Evolutionary conservation across 2,797 vertebrate species (phyloP).

Genomic region (Cryptoblepharus egeriae): DNA sequence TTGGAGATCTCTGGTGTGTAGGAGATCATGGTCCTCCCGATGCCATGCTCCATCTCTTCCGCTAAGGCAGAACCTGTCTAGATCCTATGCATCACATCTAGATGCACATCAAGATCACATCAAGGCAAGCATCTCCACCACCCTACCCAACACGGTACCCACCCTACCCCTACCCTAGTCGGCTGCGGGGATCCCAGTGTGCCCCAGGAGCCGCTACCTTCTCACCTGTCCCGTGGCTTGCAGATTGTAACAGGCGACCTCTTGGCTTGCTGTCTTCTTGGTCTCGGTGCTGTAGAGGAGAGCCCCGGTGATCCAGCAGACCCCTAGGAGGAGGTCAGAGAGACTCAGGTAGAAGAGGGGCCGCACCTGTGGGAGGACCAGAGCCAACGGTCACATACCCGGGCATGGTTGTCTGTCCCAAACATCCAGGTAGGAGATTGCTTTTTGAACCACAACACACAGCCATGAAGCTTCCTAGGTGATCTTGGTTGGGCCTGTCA

Average conservation of each 20-base stretch:
- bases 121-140: too few species aligned
- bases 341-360: conserved; percentile 87
- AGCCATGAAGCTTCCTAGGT: too few species aligned
- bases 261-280: conserved; percentile 40
- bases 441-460: neutral
- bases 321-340: conserved; percentile 85
- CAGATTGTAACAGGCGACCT: conserved; percentile 84
- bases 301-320: conserved; percentile 84
- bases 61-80: too few species aligned
- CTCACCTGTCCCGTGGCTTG: conserved; percentile 86
- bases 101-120: too few species aligned
- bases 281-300: conserved; percentile 77
- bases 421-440: neutral
- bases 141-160: too few species aligned
- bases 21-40: too few species aligned
- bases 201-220: neutral
- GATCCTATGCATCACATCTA: too few species aligned
- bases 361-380: conserved; percentile 76
- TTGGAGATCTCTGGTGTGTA: too few species aligned
- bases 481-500: too few species aligned
- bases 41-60: too few species aligned
- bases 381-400: neutral
- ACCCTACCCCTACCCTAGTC: neutral
- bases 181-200: fast-evolving
- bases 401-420: too few species aligned